A percentile compares a stretch with the other conserved stretches of the same genome.
These are phyloP conservation scores for Synergus laeviventris DNA, from an alignment of 2,888 invertebrate genomes.

Conservation along the genomic window DNA sequence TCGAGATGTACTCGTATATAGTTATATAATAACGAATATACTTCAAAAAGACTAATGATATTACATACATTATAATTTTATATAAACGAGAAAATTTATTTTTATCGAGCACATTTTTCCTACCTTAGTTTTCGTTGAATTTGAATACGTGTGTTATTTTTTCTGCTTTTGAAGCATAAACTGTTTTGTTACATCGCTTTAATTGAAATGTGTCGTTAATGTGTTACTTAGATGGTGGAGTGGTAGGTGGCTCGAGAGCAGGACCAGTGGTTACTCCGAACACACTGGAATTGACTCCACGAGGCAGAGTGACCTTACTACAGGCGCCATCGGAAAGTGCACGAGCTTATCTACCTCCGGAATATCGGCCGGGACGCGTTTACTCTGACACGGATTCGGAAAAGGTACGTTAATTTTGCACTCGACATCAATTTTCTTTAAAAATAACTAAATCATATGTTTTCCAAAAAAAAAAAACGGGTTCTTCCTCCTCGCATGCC, in stretches of 20 bases:
- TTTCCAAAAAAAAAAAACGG: background rate
- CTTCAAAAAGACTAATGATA: background rate
- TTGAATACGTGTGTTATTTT: background rate
- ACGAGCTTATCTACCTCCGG: conserved; percentile 78
- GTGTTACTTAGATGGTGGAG: conserved; percentile 72
- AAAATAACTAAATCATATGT: background rate
- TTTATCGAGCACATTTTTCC: too few species aligned
- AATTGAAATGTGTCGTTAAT: conserved; percentile 56
- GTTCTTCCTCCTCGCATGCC: too few species aligned
- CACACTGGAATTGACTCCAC: conserved; percentile 78
- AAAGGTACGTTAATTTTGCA: conserved; percentile 75
- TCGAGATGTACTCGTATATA: background rate
- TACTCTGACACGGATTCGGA: conserved; percentile 80
- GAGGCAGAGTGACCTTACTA: conserved; percentile 77
- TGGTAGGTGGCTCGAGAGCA: conserved; percentile 73
- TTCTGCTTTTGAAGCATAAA: conserved; percentile 37
- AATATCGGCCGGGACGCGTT: conserved; percentile 77
- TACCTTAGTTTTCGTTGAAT: background rate
- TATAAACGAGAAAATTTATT: too few species aligned
- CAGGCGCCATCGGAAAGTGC: conserved; percentile 73
- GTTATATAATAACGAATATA: background rate
- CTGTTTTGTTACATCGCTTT: conserved; percentile 39
- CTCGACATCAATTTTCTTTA: conserved; percentile 3
- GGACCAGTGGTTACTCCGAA: conserved; percentile 79
- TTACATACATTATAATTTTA: too few species aligned